A percentile compares a stretch with the other conserved stretches of the same genome.
Evolutionary conservation across 1,140 invertebrate genomes (phyloP).

Genomic region (Hyphantria cunea): DNA sequence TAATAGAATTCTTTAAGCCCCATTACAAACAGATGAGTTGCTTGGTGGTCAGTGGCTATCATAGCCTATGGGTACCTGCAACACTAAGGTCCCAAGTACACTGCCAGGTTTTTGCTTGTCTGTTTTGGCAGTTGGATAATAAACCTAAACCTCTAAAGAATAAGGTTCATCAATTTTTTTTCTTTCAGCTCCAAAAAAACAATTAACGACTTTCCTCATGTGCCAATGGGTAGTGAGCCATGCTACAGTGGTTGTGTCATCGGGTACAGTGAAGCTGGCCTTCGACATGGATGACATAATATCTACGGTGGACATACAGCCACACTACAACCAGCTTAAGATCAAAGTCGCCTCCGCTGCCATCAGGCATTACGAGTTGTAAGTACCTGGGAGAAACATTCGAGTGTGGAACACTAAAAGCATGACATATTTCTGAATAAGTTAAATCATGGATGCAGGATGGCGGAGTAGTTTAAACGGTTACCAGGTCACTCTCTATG

Average conservation of each 20-base stretch:
- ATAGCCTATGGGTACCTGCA: no score
- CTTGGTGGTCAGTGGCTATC: no score
- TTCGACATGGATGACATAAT: slow-evolving; percentile 60
- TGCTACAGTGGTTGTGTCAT: slow-evolving; percentile 45
- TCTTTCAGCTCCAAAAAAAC: background rate
- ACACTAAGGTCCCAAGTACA: no score
- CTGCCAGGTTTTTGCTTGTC: background rate
- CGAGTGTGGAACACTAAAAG: no score
- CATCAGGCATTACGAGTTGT: slow-evolving; percentile 53
- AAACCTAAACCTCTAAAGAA: background rate
- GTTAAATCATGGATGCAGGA: no score
- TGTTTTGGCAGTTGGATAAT: background rate
- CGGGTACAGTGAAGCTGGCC: slow-evolving; percentile 42
- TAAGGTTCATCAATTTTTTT: background rate
- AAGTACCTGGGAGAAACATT: slow-evolving; percentile 5
- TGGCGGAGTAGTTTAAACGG: no score
- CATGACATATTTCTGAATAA: no score
- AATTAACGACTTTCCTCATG: slow-evolving; percentile 61
- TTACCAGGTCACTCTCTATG: no score
- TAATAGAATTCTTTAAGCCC: no score
- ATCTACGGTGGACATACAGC: slow-evolving; percentile 54
- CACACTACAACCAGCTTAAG: slow-evolving; percentile 64
- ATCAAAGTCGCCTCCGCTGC: slow-evolving; percentile 58
- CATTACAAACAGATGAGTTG: no score
- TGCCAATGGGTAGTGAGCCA: slow-evolving; percentile 69